Conservation (phyloP, 2,113 vertebrate species). For the Axis porcinus region DNA sequence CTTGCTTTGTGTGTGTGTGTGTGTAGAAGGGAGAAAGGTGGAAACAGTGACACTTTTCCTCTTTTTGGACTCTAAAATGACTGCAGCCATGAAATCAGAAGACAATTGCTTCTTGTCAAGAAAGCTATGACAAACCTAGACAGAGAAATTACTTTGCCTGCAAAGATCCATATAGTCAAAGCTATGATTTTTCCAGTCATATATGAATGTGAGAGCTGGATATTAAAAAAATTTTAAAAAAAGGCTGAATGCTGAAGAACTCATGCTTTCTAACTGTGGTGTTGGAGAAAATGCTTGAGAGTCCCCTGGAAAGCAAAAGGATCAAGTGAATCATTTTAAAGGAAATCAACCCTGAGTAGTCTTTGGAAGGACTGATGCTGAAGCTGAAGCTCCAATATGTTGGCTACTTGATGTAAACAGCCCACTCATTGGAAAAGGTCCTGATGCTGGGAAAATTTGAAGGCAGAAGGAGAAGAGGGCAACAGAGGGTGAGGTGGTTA, state of each 20-base stretch:
- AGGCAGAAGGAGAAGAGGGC: not conserved
- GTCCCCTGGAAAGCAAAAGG: not conserved
- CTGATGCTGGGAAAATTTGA: not conserved
- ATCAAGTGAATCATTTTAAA: not conserved
- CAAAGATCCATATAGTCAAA: not conserved
- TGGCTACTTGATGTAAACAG: not conserved
- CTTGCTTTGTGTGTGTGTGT: not conserved
- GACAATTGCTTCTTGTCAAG: not conserved
- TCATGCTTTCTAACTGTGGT: not conserved
- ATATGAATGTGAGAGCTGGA: not conserved
- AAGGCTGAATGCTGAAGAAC: not conserved
- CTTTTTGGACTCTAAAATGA: not conserved
- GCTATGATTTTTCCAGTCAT: not conserved
- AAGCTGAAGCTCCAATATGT: not conserved
- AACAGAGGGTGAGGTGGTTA: not conserved
- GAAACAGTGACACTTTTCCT: not conserved
- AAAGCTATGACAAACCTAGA: not conserved
- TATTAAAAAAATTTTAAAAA: not conserved
- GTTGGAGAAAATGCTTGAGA: not conserved
- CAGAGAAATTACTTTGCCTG: not conserved
- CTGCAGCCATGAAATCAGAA: not conserved
- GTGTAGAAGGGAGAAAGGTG: not conserved
- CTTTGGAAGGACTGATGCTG: not conserved
- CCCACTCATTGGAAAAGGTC: not conserved
- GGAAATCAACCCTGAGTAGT: not conserved